A percentile compares a stretch with the other conserved stretches of the same genome.
phyloP scores from a whole-genome alignment of 2,888 invertebrate species.

The Theretra japonica region DNA sequence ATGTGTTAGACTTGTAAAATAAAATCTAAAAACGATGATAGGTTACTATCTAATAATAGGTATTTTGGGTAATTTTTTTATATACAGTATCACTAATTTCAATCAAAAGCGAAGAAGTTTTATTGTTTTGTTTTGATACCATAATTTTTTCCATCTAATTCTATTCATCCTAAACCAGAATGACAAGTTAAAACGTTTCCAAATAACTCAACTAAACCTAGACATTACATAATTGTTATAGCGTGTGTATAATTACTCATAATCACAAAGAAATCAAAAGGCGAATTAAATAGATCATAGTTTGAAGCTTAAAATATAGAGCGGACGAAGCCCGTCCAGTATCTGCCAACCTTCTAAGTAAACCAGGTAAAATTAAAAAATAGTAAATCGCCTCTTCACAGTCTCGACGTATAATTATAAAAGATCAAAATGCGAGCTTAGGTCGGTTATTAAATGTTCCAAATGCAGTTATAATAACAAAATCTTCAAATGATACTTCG shows the following conservation, averaged over 20 bases:
- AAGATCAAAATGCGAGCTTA: constrained; percentile 72
- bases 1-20: neutral
- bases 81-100: no score
- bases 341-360: constrained; percentile 63
- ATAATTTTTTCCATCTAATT: neutral
- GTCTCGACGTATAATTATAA: constrained; percentile 78
- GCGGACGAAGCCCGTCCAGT: constrained; percentile 47
- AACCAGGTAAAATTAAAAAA: constrained; percentile 69
- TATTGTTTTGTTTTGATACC: neutral
- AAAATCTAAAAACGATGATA: no score
- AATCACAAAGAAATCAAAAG: constrained; percentile 42
- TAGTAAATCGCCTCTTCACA: constrained; percentile 66
- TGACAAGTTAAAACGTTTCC: constrained; percentile 9
- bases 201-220: constrained; percentile 17
- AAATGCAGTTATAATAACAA: constrained; percentile 82
- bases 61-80: neutral
- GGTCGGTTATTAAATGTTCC: constrained; percentile 76
- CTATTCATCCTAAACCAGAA: neutral
- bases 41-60: neutral
- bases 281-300: constrained; percentile 62
- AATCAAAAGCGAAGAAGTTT: neutral
- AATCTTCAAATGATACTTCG: constrained; percentile 64
- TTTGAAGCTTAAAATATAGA: constrained; percentile 59
- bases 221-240: constrained; percentile 20
- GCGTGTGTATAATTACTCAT: constrained; percentile 31